Percentiles rank a stretch among this genome's conserved stretches.
These are phyloP conservation scores for Nasua narica DNA, from an alignment of 2,797 vertebrate genomes.

Conservation along the genomic window DNA sequence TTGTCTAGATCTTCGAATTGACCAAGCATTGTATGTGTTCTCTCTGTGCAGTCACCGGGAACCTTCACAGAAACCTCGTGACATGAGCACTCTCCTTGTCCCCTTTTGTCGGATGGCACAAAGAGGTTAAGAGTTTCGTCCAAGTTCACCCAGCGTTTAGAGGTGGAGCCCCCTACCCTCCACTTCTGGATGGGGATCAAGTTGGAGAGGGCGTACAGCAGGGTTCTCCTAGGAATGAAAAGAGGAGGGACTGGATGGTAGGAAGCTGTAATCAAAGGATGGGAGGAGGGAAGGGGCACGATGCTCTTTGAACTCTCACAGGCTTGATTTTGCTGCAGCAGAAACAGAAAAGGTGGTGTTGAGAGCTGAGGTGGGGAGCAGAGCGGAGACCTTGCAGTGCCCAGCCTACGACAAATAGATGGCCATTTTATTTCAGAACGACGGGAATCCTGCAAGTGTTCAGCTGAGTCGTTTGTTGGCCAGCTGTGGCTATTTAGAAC, in stretches of 20 bases:
- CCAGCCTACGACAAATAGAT: too few species aligned
- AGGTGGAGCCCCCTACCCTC: accelerated
- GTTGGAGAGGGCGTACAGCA: accelerated
- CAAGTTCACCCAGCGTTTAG: background rate
- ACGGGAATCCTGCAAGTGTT: background rate
- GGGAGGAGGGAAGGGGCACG: accelerated
- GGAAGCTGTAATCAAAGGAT: background rate
- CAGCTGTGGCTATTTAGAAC: background rate
- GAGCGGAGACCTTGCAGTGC: accelerated
- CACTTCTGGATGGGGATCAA: accelerated
- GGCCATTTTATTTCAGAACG: background rate
- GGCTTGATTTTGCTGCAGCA: background rate
- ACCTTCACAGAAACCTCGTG: background rate
- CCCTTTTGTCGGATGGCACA: background rate
- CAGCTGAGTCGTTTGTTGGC: background rate
- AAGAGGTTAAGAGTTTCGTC: accelerated
- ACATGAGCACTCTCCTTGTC: background rate
- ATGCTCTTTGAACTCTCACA: accelerated
- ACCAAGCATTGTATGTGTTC: too few species aligned
- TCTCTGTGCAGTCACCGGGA: accelerated
- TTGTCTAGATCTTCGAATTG: background rate
- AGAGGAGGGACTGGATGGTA: background rate
- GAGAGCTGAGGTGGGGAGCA: too few species aligned
- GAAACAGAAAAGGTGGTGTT: too few species aligned
- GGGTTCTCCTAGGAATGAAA: background rate